A percentile compares a stretch with the other conserved stretches of the same genome.
phyloP scores from a whole-genome alignment of 2,797 vertebrate genomes.

The Gambusia yucatana region DNA sequence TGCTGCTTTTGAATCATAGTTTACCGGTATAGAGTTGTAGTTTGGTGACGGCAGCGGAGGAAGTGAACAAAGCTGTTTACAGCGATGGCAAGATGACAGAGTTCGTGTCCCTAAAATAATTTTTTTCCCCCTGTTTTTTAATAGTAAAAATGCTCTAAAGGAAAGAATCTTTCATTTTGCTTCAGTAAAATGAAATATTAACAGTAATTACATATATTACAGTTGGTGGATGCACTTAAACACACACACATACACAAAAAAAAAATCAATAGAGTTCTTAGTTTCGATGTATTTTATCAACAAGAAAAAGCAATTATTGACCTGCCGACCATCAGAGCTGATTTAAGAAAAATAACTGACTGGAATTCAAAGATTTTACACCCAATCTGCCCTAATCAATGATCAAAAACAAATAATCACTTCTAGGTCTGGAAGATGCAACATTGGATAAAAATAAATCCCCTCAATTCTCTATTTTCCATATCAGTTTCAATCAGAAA shows the following conservation, averaged over 20 bases:
- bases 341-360: background rate
- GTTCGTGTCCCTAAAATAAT: background rate
- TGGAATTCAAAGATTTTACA: background rate
- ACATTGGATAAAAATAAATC: background rate
- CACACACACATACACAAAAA: background rate
- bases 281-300: background rate
- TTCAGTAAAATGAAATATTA: background rate
- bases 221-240: background rate
- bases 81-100: background rate
- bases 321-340: background rate
- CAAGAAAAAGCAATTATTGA: background rate
- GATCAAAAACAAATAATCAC: background rate
- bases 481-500: background rate
- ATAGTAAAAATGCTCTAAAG: background rate
- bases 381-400: background rate
- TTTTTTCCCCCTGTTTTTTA: background rate
- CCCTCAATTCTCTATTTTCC: background rate
- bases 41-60: too few relatives aligned
- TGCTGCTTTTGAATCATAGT: too few relatives aligned
- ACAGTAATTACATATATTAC: background rate
- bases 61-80: too few relatives aligned
- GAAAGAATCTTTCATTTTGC: background rate
- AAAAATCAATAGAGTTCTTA: background rate
- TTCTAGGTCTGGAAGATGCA: background rate
- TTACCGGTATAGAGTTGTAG: too few relatives aligned